These are phyloP conservation scores for Acanthacorydalis orientalis DNA, from an alignment of 2,888 invertebrate genomes.

Conservation along the genomic window DNA sequence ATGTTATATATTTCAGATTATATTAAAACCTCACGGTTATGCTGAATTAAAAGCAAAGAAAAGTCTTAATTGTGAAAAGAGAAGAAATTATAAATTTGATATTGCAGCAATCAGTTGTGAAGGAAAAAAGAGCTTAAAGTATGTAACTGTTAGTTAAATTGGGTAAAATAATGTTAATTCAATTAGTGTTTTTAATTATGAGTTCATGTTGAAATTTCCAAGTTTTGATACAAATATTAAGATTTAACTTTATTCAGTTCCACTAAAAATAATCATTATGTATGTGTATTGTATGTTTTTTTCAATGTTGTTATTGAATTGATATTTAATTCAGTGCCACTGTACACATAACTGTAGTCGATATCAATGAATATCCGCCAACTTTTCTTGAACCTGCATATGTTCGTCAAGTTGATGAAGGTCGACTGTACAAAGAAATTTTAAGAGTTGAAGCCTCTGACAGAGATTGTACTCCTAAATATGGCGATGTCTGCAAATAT, in stretches of 20 bases:
- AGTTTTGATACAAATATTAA: too few species aligned
- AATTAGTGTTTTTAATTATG: too few species aligned
- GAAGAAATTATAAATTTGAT: constrained; percentile 89
- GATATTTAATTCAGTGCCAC: constrained; percentile 49
- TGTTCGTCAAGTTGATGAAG: constrained; percentile 80
- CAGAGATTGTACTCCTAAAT: constrained; percentile 87
- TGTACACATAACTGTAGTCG: constrained; percentile 85
- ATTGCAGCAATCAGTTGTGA: constrained; percentile 87
- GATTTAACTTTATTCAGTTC: too few species aligned
- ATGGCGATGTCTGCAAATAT: constrained; percentile 93
- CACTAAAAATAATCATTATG: too few species aligned
- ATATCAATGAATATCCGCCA: constrained; percentile 92
- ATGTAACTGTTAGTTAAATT: constrained; percentile 10
- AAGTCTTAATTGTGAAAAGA: constrained; percentile 82
- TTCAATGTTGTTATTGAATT: neutral
- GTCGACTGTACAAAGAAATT: constrained; percentile 75
- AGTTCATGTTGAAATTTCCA: too few species aligned
- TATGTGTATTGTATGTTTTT: neutral
- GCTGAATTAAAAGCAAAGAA: constrained; percentile 70
- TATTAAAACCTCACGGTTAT: constrained; percentile 40
- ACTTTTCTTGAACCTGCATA: constrained; percentile 83
- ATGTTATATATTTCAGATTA: constrained; percentile 16
- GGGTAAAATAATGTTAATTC: too few species aligned
- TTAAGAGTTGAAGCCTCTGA: constrained; percentile 84
- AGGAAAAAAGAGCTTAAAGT: constrained; percentile 46